A percentile compares a stretch with the other conserved stretches of the same genome.
Conservation (phyloP, 2,113 vertebrate species). For the Speoplatyrhinus poulsoni region DNA sequence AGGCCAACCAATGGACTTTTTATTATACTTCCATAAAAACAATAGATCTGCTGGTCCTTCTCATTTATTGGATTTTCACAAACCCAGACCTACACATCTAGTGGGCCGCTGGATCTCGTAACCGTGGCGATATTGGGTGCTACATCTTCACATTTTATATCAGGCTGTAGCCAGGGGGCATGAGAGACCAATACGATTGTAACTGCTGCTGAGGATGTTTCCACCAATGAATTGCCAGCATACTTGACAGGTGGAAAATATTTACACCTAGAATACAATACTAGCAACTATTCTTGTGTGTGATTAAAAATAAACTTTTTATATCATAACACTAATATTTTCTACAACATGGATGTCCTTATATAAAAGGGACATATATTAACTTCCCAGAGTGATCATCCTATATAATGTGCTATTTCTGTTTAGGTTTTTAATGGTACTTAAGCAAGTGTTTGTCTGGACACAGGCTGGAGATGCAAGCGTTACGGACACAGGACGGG, state of each 20-base stretch:
- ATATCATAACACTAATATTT: no score
- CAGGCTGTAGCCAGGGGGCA: not conserved
- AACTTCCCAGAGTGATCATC: no score
- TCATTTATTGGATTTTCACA: not conserved
- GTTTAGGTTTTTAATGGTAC: not conserved
- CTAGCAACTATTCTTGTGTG: no score
- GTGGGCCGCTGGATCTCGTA: no score
- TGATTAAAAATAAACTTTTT: no score
- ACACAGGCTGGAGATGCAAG: constrained; percentile 94
- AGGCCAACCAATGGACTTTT: no score
- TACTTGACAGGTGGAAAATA: not conserved
- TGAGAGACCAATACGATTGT: not conserved
- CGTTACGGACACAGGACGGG: constrained; percentile 95
- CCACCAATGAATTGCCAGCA: constrained; percentile 2
- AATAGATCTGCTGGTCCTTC: no score
- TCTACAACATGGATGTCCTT: no score
- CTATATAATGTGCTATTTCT: no score
- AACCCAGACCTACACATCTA: not conserved
- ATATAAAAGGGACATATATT: no score
- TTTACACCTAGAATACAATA: not conserved
- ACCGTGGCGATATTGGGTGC: not conserved
- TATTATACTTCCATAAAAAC: no score
- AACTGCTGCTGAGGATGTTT: constrained; percentile 20
- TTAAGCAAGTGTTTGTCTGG: constrained; percentile 32
- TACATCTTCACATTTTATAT: not conserved